Evolutionary conservation across 2,113 vertebrate genomes (phyloP).

Genomic region (Aspiorhynchus laticeps): DNA sequence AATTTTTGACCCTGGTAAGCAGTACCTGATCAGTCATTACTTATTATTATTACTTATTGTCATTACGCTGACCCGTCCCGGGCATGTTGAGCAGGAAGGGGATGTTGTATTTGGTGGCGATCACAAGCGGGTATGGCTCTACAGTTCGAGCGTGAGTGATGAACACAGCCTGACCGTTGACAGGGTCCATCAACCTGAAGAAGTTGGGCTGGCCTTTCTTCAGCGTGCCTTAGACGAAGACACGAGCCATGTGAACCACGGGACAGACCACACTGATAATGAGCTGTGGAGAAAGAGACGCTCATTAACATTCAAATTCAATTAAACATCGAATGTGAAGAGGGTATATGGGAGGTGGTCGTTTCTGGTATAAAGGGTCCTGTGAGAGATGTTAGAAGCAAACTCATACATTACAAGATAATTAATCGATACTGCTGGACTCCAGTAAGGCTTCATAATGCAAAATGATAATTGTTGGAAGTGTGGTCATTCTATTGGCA

Average conservation of each 20-base stretch:
- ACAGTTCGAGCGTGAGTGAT: constrained; percentile 74
- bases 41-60: too few relatives aligned
- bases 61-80: constrained; percentile 75
- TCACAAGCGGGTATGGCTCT: constrained; percentile 86
- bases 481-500: too few relatives aligned
- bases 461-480: too few relatives aligned
- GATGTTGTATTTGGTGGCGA: constrained; percentile 80
- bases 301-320: background rate
- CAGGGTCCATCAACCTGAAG: constrained; percentile 71
- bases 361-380: too few relatives aligned
- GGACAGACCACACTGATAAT: background rate
- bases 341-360: too few relatives aligned
- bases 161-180: constrained; percentile 77
- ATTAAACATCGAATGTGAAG: too few relatives aligned
- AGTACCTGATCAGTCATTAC: too few relatives aligned
- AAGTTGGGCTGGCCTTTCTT: constrained; percentile 69
- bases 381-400: background rate
- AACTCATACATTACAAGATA: too few relatives aligned
- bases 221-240: constrained; percentile 88
- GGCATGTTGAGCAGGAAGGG: constrained; percentile 86
- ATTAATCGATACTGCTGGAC: too few relatives aligned
- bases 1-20: background rate
- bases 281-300: background rate
- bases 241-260: constrained; percentile 68
- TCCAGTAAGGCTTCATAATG: too few relatives aligned